These are phyloP conservation scores for Apus apus DNA, from an alignment of 2,113 vertebrate genomes.

Conservation along the genomic window DNA sequence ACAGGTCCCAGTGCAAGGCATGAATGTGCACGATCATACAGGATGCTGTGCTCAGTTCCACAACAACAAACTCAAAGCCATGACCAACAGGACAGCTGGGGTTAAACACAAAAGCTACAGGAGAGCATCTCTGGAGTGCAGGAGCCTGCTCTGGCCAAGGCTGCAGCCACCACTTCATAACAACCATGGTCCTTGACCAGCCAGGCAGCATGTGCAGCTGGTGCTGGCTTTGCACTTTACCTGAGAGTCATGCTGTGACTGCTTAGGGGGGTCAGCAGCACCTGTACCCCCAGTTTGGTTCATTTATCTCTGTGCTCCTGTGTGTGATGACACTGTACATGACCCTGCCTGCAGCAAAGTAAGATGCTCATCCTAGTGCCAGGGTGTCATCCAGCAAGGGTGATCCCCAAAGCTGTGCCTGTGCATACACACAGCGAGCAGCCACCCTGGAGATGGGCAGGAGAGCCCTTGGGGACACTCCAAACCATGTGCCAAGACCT, in stretches of 20 bases:
- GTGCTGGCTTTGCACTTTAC: background rate
- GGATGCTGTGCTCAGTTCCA: accelerated
- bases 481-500: accelerated
- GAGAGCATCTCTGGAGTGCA: background rate
- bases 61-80: background rate
- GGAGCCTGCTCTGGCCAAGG: background rate
- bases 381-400: background rate
- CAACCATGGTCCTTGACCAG: no score
- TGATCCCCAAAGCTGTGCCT: background rate
- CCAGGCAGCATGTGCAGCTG: background rate
- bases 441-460: accelerated
- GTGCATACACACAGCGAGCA: accelerated
- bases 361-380: background rate
- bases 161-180: background rate
- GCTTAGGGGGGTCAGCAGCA: accelerated
- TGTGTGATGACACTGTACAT: accelerated
- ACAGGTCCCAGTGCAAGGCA: background rate
- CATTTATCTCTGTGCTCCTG: background rate
- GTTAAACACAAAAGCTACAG: background rate
- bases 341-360: background rate
- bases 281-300: background rate
- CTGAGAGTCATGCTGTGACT: background rate
- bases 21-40: accelerated
- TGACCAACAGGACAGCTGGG: background rate
- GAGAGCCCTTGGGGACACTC: background rate